phyloP scores from a whole-genome alignment of 1,140 invertebrate genomes.

The Bombus ignitus region DNA sequence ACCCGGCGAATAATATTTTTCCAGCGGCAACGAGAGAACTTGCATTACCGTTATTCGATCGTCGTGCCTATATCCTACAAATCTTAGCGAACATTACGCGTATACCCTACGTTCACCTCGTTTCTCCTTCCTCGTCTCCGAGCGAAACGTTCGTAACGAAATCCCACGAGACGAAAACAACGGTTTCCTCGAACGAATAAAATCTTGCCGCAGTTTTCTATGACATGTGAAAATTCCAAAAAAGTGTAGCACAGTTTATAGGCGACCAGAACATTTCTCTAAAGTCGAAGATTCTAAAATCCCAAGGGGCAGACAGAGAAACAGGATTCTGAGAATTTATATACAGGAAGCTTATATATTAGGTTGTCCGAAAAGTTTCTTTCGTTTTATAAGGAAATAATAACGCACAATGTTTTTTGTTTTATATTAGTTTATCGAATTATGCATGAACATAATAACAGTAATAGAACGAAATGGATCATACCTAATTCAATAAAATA shows the following conservation, averaged over 20 bases:
- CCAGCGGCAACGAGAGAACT: constrained; percentile 2
- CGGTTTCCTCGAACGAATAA: background rate
- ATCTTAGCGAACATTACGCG: background rate
- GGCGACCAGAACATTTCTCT: background rate
- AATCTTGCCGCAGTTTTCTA: background rate
- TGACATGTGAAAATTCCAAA: background rate
- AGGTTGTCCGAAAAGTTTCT: too few relatives aligned
- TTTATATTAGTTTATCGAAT: too few relatives aligned
- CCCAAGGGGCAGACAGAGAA: background rate
- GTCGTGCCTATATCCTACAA: constrained; percentile 21
- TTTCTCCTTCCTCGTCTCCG: too few relatives aligned
- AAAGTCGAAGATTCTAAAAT: background rate
- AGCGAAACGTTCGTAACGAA: background rate
- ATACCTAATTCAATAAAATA: too few relatives aligned
- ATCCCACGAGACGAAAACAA: background rate
- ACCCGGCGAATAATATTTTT: constrained; percentile 37
- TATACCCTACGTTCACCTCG: background rate
- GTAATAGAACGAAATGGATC: too few relatives aligned
- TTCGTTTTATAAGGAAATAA: too few relatives aligned
- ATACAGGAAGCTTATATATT: background rate
- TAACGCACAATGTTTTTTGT: too few relatives aligned
- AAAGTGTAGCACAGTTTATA: background rate
- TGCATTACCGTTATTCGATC: constrained; percentile 31
- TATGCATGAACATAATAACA: too few relatives aligned
- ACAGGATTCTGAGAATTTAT: background rate